Conservation (phyloP, 2,888 invertebrate genomes). For the Calameuta pallipes region DNA sequence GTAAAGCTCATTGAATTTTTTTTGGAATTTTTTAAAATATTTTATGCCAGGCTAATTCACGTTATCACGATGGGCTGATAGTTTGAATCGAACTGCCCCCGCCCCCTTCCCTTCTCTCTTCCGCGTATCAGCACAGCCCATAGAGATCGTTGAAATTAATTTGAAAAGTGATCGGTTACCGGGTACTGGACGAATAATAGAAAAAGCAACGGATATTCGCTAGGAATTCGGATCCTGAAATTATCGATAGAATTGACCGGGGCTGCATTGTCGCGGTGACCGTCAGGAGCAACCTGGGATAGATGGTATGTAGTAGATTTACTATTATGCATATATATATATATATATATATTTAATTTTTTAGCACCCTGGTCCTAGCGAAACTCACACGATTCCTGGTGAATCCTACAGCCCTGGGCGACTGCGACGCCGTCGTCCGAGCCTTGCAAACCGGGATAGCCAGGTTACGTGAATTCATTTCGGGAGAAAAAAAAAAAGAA, state of each 20-base stretch:
- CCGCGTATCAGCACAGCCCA: not conserved
- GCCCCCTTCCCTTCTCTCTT: no score
- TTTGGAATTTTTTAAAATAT: not conserved
- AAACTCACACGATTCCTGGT: not conserved
- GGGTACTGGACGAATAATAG: not conserved
- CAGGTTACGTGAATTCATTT: not conserved
- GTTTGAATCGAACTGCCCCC: not conserved
- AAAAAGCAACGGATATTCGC: not conserved
- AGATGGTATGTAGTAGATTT: not conserved
- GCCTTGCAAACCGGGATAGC: not conserved
- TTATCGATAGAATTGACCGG: not conserved
- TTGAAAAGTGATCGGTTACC: not conserved
- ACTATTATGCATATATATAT: not conserved
- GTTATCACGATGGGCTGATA: not conserved
- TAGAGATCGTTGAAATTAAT: not conserved
- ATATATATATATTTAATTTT: not conserved
- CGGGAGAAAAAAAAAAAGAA: not conserved
- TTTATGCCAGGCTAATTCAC: not conserved
- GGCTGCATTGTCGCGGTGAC: not conserved
- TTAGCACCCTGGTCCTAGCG: not conserved
- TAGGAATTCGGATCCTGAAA: not conserved
- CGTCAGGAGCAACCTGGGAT: not conserved
- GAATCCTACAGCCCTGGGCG: not conserved
- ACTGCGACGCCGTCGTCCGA: not conserved
- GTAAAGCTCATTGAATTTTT: not conserved